Evolutionary conservation across 2,888 invertebrate genomes (phyloP).

Genomic region (Ferrisia virgata): DNA sequence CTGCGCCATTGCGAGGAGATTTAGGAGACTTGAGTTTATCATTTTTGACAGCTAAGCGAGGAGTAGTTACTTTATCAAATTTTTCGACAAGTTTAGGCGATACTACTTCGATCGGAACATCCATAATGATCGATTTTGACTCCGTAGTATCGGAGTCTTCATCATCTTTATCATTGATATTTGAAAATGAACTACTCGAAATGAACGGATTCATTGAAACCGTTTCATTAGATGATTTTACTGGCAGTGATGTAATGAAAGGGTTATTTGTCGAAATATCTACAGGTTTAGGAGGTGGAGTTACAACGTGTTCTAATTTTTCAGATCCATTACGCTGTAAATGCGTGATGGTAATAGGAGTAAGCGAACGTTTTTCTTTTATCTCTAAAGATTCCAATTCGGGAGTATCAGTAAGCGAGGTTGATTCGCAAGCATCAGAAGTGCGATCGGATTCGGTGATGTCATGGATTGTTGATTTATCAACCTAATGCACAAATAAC

Average conservation of each 20-base stretch:
- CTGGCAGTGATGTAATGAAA: constrained; percentile 47
- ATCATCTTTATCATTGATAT: constrained; percentile 50
- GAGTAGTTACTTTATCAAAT: constrained; percentile 12
- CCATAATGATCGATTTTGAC: background rate
- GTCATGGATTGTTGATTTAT: constrained; percentile 53
- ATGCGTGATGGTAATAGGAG: constrained; percentile 63
- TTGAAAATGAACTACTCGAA: constrained; percentile 54
- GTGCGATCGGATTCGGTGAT: constrained; percentile 47
- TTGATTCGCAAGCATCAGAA: constrained; percentile 49
- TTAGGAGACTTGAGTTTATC: constrained; percentile 3
- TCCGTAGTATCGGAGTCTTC: constrained; percentile 46
- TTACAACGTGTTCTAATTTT: constrained; percentile 55
- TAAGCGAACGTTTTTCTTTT: constrained; percentile 53
- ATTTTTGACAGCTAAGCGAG: constrained; percentile 3
- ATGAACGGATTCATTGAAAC: constrained; percentile 51
- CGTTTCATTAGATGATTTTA: background rate
- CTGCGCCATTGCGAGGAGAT: background rate
- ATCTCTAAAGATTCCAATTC: background rate
- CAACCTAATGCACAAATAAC: constrained; percentile 52
- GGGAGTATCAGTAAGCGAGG: constrained; percentile 19
- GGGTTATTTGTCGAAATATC: constrained; percentile 48
- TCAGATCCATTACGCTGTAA: constrained; percentile 58
- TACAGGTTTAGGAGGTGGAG: constrained; percentile 55
- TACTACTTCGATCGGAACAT: constrained; percentile 50
- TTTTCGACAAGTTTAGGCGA: constrained; percentile 51